Evolutionary conservation across 2,888 invertebrate species (phyloP).

Genomic region (Anorthoa munda): DNA sequence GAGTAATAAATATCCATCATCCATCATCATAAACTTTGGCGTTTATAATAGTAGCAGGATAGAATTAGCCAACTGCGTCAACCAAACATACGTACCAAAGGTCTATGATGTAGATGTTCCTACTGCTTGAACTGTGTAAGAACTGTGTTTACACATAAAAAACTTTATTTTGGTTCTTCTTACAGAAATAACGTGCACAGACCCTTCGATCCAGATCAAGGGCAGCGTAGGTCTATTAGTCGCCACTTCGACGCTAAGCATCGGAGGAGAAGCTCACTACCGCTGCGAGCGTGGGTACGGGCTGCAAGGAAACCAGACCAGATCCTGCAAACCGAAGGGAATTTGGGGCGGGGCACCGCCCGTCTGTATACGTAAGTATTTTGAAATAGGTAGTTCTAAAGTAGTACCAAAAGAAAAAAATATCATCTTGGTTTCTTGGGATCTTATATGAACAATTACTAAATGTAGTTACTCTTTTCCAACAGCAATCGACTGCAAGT

Average conservation of each 20-base stretch:
- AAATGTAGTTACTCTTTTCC: slow-evolving; percentile 52
- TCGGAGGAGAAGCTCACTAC: slow-evolving; percentile 95
- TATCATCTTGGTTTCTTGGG: neutral
- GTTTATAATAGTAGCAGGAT: too few species aligned
- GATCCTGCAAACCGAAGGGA: slow-evolving; percentile 94
- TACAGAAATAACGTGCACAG: slow-evolving; percentile 94
- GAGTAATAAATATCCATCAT: too few species aligned
- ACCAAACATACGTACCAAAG: too few species aligned
- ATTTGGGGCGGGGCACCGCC: slow-evolving; percentile 95
- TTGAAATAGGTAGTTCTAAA: neutral
- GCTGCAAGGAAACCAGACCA: slow-evolving; percentile 95
- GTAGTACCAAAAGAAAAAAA: neutral
- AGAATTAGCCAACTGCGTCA: too few species aligned
- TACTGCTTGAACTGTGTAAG: too few species aligned
- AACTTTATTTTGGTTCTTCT: too few species aligned
- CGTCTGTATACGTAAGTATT: slow-evolving; percentile 94
- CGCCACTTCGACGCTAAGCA: slow-evolving; percentile 92
- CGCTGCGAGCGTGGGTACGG: slow-evolving; percentile 95
- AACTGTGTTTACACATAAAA: neutral
- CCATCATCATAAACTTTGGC: too few species aligned
- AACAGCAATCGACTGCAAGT: slow-evolving; percentile 96
- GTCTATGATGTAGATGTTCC: neutral
- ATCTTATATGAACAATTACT: neutral
- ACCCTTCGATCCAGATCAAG: slow-evolving; percentile 91
- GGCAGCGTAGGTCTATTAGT: slow-evolving; percentile 91